Conservation (phyloP, 2,888 invertebrate genomes). For the Hyles lineata region DNA sequence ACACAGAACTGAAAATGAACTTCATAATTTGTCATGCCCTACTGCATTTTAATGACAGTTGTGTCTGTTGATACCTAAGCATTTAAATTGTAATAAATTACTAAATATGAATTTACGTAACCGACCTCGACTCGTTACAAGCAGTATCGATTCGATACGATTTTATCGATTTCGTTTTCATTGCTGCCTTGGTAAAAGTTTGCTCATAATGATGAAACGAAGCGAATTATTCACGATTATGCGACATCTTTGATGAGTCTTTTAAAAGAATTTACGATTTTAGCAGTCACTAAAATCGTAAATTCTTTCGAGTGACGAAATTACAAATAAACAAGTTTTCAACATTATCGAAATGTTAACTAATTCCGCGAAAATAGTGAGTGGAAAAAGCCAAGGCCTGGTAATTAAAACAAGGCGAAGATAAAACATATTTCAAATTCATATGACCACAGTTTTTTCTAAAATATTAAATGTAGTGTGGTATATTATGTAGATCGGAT, state of each 20-base stretch:
- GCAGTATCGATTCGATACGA: constrained; percentile 17
- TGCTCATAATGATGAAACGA: constrained; percentile 24
- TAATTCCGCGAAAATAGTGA: background rate
- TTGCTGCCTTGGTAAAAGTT: constrained; percentile 24
- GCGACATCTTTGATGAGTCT: constrained; percentile 11
- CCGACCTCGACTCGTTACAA: constrained; percentile 17
- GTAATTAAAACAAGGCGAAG: too few species aligned
- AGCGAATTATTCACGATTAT: constrained; percentile 16
- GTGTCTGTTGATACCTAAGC: background rate
- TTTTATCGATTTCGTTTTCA: constrained; percentile 21
- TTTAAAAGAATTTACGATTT: background rate
- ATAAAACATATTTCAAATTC: too few species aligned
- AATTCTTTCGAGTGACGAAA: background rate
- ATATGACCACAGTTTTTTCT: too few species aligned
- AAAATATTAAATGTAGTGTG: too few species aligned
- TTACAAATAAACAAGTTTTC: background rate
- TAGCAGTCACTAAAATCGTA: background rate
- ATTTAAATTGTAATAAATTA: constrained; percentile 18
- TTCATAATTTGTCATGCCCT: background rate
- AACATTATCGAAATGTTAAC: background rate
- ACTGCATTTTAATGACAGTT: too few species aligned
- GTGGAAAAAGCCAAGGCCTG: too few species aligned
- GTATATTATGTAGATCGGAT: too few species aligned
- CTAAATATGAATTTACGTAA: constrained; percentile 20
- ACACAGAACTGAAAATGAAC: background rate